Percentiles rank a stretch among this genome's conserved stretches.
Evolutionary conservation across 1,140 invertebrate species (phyloP).

Genomic region (Drosophila sturtevanti): DNA sequence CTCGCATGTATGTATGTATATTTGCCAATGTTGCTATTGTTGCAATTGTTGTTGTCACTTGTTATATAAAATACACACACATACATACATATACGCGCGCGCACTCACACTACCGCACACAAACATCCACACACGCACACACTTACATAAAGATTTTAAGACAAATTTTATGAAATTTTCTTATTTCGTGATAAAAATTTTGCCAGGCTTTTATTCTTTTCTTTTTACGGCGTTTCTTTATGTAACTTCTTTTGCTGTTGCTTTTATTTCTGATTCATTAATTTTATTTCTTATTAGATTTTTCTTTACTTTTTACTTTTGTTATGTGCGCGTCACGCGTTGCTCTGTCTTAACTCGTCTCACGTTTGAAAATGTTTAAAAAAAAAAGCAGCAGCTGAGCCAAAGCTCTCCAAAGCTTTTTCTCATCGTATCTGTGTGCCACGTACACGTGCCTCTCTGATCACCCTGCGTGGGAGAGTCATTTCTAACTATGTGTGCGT

Average conservation of each 20-base stretch:
- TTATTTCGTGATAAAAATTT: background rate
- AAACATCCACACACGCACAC: slow-evolving; percentile 12
- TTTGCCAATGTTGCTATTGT: slow-evolving; percentile 27
- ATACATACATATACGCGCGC: slow-evolving; percentile 18
- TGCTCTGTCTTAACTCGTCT: slow-evolving; percentile 50
- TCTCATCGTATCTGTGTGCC: slow-evolving; percentile 44
- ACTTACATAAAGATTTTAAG: background rate
- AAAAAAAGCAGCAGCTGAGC: slow-evolving; percentile 38
- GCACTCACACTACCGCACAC: slow-evolving; percentile 18
- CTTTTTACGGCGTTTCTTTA: slow-evolving; percentile 16
- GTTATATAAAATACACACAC: slow-evolving; percentile 36
- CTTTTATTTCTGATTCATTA: slow-evolving; percentile 3
- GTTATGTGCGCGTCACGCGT: slow-evolving; percentile 52
- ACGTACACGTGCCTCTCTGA: slow-evolving; percentile 59
- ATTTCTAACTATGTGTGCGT: slow-evolving; percentile 18
- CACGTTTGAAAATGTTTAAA: slow-evolving; percentile 53
- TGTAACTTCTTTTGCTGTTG: background rate
- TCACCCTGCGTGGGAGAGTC: slow-evolving; percentile 42
- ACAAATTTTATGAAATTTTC: background rate
- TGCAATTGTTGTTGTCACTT: slow-evolving; percentile 24
- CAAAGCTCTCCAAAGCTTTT: slow-evolving; percentile 35
- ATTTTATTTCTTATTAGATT: slow-evolving; percentile 21
- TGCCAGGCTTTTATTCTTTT: slow-evolving; percentile 4
- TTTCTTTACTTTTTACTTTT: slow-evolving; percentile 37
- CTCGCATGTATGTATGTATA: too few relatives aligned